Evolutionary conservation across 2,113 vertebrate genomes (phyloP), one percentile per base, ranked within the genome.

Genomic region (Lanius ludovicianus): DNA sequence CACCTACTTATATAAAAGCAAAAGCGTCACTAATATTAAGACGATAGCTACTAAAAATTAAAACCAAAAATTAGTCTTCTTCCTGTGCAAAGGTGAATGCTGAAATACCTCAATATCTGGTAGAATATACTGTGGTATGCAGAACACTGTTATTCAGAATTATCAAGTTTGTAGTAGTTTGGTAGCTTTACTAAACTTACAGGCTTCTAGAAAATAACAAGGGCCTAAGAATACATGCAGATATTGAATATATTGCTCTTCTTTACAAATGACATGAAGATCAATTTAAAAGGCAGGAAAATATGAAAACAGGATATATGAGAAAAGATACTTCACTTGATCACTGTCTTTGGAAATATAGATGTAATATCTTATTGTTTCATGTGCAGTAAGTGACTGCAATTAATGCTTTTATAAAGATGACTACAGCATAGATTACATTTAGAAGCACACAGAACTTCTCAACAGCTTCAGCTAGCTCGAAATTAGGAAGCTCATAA

Each of bases 381-480:
- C 25, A 9, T 63, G 56, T 74, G 24, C 62, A 78, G 57, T 67
- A 84, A 90, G 35, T 82, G 73, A 78, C 27, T 60, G 25, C 47
- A 95, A 87, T 90, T 92, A 76, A 91, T 92, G 44, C 5, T 94
- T 94, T 92, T 22, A 41, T 84, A 76, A 89, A 95, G 49, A 92
- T 82, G 60, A 74, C 52, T 94, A 49, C 22, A 49, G 16, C 44
- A 41, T 60, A 91, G 73, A 89, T 87, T 89, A 31, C 15, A 42
- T 55, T 87, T 83, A 70, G 12, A 87, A 74, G 22, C 44, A 89
- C 22, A 44, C 11, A 70, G 68, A 92, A 81, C 24, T 78, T 84
- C 62, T 79, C 81, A 87, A 53, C 28, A 68, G 31, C 17, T 89
- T 95, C 30, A 93, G 84, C 65, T 84, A 50, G 11, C 49, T 71